Evolutionary conservation across 2,888 invertebrate genomes (phyloP), one percentile per base, ranked within the genome.

Genomic region (Cylindroiulus punctatus): DNA sequence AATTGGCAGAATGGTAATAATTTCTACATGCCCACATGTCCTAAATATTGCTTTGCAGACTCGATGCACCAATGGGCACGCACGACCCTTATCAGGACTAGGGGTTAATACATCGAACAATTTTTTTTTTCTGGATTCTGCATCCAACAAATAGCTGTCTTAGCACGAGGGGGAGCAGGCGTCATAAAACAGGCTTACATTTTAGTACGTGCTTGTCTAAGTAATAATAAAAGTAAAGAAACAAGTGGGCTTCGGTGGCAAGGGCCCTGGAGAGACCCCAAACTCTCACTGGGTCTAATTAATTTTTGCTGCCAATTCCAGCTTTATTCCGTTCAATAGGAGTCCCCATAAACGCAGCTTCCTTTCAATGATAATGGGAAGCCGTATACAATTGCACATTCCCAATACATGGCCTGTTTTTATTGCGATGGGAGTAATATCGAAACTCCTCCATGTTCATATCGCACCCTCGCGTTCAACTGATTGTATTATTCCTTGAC

Each of bases 171-270:
- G 44, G n/a, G 52, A 52, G 52, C 5, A 52, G 52, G 52, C 14
- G n/a, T n/a, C 19, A 52, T 52, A 52, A 52, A 52, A 52, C 52
- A 19, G 52, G 52, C 19, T 52, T 52, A 52, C 14, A 52, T 52
- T 52, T 52, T 52, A 52, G 19, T 52, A 52, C 52, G 52, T 52
- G 52, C 52, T 52, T 52, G 52, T 52, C 52, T n/a, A 52, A n/a
- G 52, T 52, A 52, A 52, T 52, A 52, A 52, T 52, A 52, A 52
- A 52, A 52, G 52, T 52, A 52, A 52, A 52, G 52, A 52, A 52
- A 52, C 52, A 52, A 52, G 52, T 52, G 52, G 52, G 52, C 52
- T 52, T 52, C n/a, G 19, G 52, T 52, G n/a, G 52, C 19, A 52
- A n/a, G 52, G n/a, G n/a, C 52, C 52, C 52, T n/a, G n/a, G 52